A percentile compares a stretch with the other conserved stretches of the same genome.
Evolutionary conservation across 2,113 vertebrate species (phyloP).

Genomic region (Parotia lawesii): DNA sequence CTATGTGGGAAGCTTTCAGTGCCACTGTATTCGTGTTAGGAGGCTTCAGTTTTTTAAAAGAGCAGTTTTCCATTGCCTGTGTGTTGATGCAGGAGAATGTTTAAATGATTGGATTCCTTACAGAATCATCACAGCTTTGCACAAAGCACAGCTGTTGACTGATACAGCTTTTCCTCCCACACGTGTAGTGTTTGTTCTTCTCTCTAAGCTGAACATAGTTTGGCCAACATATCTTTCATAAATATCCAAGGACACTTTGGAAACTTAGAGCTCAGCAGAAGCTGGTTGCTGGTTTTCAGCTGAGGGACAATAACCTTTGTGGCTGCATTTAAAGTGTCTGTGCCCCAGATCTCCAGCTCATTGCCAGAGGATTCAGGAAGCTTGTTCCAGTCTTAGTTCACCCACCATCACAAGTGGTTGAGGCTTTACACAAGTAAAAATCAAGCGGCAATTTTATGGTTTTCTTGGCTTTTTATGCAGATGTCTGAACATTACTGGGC

Average conservation of each 20-base stretch:
- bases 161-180: neutral
- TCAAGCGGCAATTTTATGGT: neutral
- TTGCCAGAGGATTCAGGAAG: neutral
- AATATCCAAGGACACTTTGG: neutral
- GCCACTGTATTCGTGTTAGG: neutral
- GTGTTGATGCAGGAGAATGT: neutral
- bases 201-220: neutral
- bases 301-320: neutral
- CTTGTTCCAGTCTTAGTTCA: neutral
- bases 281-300: neutral
- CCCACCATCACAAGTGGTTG: neutral
- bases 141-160: neutral
- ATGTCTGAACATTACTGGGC: constrained; percentile 99
- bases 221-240: neutral
- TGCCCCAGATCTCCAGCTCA: neutral
- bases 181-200: neutral
- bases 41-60: neutral
- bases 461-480: constrained; percentile 68
- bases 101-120: neutral
- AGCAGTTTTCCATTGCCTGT: neutral
- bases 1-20: neutral
- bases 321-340: neutral
- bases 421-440: neutral
- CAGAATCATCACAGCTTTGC: neutral
- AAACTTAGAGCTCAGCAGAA: neutral